Evolutionary conservation across 1,140 invertebrate genomes (phyloP).

Genomic region (Camponotus vicinus): DNA sequence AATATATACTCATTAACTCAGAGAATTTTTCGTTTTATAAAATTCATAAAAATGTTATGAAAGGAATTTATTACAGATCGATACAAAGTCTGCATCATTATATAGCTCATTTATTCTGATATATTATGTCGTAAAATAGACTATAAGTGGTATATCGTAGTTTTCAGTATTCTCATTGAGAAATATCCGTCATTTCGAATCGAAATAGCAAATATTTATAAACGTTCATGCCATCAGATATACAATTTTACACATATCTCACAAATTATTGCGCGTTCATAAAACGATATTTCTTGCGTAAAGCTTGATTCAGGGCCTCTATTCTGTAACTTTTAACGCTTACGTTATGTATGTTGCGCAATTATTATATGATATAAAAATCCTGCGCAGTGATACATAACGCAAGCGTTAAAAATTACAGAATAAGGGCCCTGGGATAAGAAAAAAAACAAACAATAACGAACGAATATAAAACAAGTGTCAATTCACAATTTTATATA

Average conservation of each 20-base stretch:
- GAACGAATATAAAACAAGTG: no score
- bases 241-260: neutral
- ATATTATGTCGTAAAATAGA: conserved; percentile 11
- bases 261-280: neutral
- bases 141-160: neutral
- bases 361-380: no score
- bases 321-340: no score
- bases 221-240: neutral
- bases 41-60: neutral
- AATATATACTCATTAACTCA: no score
- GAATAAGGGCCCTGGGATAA: no score
- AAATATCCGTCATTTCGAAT: conserved; percentile 23
- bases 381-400: no score
- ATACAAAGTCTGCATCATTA: conserved; percentile 5
- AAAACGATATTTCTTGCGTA: neutral
- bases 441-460: no score
- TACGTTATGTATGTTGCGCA: no score
- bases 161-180: neutral
- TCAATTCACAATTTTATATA: no score
- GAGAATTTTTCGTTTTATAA: neutral
- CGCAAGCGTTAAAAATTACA: no score
- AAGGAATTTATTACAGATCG: neutral
- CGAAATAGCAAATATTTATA: neutral
- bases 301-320: no score
- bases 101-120: neutral